Conservation (phyloP, 2,888 invertebrate genomes). For the Epirrhoe alternata region DNA sequence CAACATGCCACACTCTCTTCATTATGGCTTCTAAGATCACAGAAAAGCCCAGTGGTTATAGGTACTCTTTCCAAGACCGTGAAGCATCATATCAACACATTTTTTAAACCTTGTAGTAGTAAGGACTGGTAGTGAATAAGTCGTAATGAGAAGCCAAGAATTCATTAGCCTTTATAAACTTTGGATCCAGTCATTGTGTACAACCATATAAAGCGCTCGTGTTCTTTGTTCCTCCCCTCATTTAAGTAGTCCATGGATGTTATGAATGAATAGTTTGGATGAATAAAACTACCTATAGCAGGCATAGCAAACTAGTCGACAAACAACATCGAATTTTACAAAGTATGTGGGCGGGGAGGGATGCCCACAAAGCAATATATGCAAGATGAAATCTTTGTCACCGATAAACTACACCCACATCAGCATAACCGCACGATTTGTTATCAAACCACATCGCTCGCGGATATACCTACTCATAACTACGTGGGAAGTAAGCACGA, state of each 20-base stretch:
- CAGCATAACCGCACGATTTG: constrained; percentile 27
- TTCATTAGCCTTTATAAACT: background rate
- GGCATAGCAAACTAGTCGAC: background rate
- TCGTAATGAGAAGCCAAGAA: background rate
- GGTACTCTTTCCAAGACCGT: too few species aligned
- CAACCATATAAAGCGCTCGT: background rate
- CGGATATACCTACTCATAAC: constrained; percentile 43
- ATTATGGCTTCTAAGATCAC: background rate
- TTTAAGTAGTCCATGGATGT: background rate
- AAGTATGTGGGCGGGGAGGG: too few species aligned
- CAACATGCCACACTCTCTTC: background rate
- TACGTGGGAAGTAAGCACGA: constrained; percentile 58
- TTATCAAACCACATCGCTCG: constrained; percentile 36
- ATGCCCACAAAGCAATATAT: background rate
- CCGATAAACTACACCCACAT: constrained; percentile 15
- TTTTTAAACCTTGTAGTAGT: background rate
- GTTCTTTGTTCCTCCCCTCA: background rate
- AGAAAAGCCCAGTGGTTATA: too few species aligned
- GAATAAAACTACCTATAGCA: background rate
- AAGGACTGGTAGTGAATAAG: background rate
- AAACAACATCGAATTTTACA: background rate
- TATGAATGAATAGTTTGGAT: background rate
- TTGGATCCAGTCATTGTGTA: background rate
- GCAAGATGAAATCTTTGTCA: constrained; percentile 11
- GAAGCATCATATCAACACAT: too few species aligned